Conservation (phyloP, 2,797 vertebrate genomes). For the Synanceia verrucosa region DNA sequence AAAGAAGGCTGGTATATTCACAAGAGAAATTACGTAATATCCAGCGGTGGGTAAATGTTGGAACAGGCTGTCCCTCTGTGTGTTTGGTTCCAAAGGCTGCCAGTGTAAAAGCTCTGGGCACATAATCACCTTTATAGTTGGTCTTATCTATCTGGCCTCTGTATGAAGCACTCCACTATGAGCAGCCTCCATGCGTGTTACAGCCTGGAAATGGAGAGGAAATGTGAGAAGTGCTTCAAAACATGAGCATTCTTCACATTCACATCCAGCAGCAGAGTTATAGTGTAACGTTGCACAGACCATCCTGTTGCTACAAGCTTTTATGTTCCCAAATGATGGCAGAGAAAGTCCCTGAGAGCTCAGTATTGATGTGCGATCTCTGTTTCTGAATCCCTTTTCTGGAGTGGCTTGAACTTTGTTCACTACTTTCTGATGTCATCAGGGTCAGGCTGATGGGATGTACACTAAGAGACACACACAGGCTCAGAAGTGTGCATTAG, state of each 20-base stretch:
- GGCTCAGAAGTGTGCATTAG: not conserved
- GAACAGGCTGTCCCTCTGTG: slow-evolving; percentile 24
- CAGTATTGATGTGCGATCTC: slow-evolving; percentile 29
- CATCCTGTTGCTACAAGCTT: not conserved
- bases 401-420: slow-evolving; percentile 77
- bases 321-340: not conserved
- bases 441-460: slow-evolving; percentile 55
- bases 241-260: not conserved
- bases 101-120: not conserved
- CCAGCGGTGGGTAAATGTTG: not conserved
- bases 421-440: slow-evolving; percentile 69
- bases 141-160: not conserved
- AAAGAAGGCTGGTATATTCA: not conserved
- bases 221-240: not conserved
- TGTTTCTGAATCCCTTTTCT: slow-evolving; percentile 6
- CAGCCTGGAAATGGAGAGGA: not conserved
- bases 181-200: not conserved
- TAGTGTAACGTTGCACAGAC: not conserved
- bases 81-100: slow-evolving; percentile 66
- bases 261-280: not conserved
- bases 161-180: not conserved
- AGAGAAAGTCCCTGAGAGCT: slow-evolving; percentile 1
- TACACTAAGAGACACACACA: slow-evolving; percentile 34
- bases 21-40: slow-evolving; percentile 23
- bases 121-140: not conserved